Evolutionary conservation across 2,113 vertebrate genomes (phyloP), one percentile per base, ranked within the genome.

Genomic region (Heloderma charlesbogerti): DNA sequence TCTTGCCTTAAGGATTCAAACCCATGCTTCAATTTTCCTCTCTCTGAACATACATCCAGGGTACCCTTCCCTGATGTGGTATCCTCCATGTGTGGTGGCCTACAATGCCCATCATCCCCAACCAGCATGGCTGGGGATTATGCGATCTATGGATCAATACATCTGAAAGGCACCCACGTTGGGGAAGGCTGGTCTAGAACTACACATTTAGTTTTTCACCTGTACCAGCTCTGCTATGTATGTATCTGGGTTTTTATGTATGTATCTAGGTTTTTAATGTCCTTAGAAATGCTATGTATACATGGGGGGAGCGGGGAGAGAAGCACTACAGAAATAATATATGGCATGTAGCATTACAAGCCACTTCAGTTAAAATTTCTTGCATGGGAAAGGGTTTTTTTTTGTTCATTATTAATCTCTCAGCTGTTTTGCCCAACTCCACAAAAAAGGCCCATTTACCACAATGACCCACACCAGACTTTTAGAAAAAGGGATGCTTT

Each of bases 301-400:
- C 4, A 1, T 12, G 43, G 25, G 22, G 29, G 6, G n/a, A n/a
- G 2, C 6, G 0, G 29, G 25, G 25, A 22, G 40, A 3, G n/a
- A 57, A n/a, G 12, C n/a, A 75, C n/a, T 40, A 16, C 16, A 40
- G 43, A 51, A 48, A 43, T 29, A n/a, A 3, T 84, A 8, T 69
- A 13, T 66, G 40, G 20, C 12, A 29, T 43, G n/a, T 82, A 15
- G 4, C 60, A 84, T 43, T 84, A 40, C 25, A 67, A 85, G 83
- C 40, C 4, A 37, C 29, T 37, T 51, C 13, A 87, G 22, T 37
- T 34, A 87, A 71, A 74, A 31, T 0, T 29, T 77, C 27, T n/a
- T 77, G 40, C 22, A 37, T 60, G 71, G 37, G 6, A 27, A 45
- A 25, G 60, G 16, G 60, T 63, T 63, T 63, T 51, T 69, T 78